Base-by-base conservation (phyloP, 2,797 vertebrate genomes). In the Eulemur coronatus region DNA sequence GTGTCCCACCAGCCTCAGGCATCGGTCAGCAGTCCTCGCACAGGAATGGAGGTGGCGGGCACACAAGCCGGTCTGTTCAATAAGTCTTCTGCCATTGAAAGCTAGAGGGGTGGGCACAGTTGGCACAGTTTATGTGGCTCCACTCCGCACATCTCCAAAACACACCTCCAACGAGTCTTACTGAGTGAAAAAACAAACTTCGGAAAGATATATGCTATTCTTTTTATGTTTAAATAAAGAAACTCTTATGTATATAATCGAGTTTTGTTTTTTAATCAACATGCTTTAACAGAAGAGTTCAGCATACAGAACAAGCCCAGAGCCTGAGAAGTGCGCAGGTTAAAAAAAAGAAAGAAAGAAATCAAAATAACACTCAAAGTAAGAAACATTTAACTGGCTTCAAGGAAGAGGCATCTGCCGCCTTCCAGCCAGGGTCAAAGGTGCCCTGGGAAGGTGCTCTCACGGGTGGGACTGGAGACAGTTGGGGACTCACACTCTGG, bases 1-100 rank as follows among this genome's bases (percentile, higher is more conserved):
- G 2, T 9, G 14, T 26, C 69, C 15, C 7, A 5, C 20, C 9
- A 5, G 67, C n/a, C n/a, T 4, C 1, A 1, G 70, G 48, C 28
- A 24, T 13, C 14, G 0, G 57, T 17, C 26, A 0, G 0, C 2
- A 2, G 1, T 43, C 20, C 20, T 13, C 0, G 0, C n/a, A 17
- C 9, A 48, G 43, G 73, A 33, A 5, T 7, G 7, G 41, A 41
- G 65, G 13, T 8, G 82, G 5, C 7, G 1, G 33, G 0, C 14
- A 33, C 3, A 67, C 6, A 1, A 1, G 75, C 75, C 33, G 7
- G 24, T 17, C 48, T 26, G 52, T 5, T 12, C 7, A 5, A 11
- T 33, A 10, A 30, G n/a, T 28, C 86, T 50, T 26, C 61, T 20
- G 41, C 35, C 43, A 6, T 2, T 46, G 43, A 69, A 13, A 46